Base-by-base conservation (phyloP, 2,113 vertebrate species). In the Nipponia nippon region DNA sequence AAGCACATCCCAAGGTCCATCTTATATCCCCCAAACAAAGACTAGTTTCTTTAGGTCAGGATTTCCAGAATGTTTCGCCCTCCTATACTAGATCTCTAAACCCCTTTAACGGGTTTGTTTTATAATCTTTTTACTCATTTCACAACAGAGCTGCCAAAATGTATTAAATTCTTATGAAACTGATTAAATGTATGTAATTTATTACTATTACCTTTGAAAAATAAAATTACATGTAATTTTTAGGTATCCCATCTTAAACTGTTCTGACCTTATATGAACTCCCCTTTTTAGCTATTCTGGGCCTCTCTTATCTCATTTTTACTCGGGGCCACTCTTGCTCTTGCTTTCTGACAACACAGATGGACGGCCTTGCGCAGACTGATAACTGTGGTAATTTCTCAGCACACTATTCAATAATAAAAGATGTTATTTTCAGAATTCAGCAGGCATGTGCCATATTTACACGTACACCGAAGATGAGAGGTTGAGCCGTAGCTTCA, bases 301-400 rank as follows among this genome's bases (percentile, higher is more conserved):
- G 93, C 95, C 95, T 92, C 95, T 93, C 93, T 98, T 98, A 97
- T 98, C 97, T 97, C 90, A 44, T 86, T 95, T 96, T 94, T 61
- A 93, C 96, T 97, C 81, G 94, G 94, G 92, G 90, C 95, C 95
- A 94, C 90, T 92, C 95, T 97, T 96, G 95, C 96, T 90, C 63
- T 95, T 96, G 92, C 85, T 96, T 95, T 97, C 91, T 97, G 97
- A 95, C 96, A 95, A 97, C 94, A 94, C 97, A 97, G 95, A 97
- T 96, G 96, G 95, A 82, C 71, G 75, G 95, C 96, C 96, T 95
- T 97, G 95, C 96, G 81, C 90, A 89, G 88, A 95, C 96, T 95
- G 97, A 98, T 98, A 98, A 97, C 81, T 75, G 77, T 56, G 78
- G 94, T 91, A 95, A 95, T 96, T 97, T 97, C 93, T 96, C 88